Conservation (phyloP, 2,888 invertebrate genomes). For the Aphidoletes aphidimyza region DNA sequence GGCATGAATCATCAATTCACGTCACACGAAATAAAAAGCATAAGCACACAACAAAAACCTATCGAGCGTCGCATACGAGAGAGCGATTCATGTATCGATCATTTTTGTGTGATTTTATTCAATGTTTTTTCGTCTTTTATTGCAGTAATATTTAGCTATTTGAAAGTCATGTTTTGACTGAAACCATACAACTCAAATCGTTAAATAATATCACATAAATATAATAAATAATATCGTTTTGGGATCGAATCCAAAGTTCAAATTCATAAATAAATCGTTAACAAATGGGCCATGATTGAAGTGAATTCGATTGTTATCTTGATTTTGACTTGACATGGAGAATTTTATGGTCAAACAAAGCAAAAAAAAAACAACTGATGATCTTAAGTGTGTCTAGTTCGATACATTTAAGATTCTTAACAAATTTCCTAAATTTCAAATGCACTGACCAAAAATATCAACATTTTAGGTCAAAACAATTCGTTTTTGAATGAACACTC, state of each 20-base stretch:
- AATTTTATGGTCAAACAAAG: conserved; percentile 10
- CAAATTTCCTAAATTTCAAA: too few species aligned
- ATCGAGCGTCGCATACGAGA: neutral
- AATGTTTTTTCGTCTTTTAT: neutral
- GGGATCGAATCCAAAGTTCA: conserved; percentile 34
- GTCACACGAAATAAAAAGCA: neutral
- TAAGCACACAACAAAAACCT: neutral
- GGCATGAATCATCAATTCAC: conserved; percentile 25
- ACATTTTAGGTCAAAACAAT: neutral
- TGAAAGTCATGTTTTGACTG: conserved; percentile 32
- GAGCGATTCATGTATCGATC: neutral
- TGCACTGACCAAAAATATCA: neutral
- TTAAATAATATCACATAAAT: conserved; percentile 31
- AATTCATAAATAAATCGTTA: conserved; percentile 24
- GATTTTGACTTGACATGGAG: neutral
- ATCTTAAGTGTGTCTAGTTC: too few species aligned
- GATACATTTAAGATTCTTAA: too few species aligned
- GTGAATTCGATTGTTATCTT: conserved; percentile 20
- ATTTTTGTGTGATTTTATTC: neutral
- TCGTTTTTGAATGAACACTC: too few species aligned
- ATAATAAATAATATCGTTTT: conserved; percentile 30
- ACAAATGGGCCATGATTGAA: neutral
- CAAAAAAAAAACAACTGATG: too few species aligned
- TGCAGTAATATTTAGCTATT: neutral
- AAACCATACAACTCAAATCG: conserved; percentile 3